These are phyloP conservation scores for Babylonia areolata DNA, from an alignment of 1,140 invertebrate species.

Conservation along the genomic window DNA sequence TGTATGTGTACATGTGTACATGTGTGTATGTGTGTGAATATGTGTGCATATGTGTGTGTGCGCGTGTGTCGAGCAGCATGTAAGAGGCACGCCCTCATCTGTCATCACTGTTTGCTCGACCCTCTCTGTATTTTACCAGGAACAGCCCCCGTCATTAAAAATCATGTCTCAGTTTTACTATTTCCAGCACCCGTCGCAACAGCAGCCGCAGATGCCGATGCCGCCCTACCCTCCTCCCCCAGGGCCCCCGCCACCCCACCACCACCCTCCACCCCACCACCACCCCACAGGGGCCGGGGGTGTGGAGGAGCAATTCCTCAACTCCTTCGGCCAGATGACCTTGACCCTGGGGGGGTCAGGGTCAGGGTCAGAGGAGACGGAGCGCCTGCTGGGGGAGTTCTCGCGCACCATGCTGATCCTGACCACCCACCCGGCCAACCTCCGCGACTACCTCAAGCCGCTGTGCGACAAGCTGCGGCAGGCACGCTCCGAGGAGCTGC, in stretches of 20 bases:
- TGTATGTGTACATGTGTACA: no score
- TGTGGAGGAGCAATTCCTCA: neutral
- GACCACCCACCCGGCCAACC: slow-evolving; percentile 58
- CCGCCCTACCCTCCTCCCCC: neutral
- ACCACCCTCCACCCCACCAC: neutral
- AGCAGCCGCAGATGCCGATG: no score
- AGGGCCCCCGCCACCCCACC: neutral
- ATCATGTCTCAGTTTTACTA: no score
- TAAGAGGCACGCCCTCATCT: no score
- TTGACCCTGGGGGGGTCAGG: neutral
- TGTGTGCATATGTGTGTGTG: no score
- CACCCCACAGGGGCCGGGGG: neutral
- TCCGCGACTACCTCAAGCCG: slow-evolving; percentile 57
- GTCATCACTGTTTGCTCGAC: no score
- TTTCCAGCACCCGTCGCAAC: no score
- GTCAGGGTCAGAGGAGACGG: neutral
- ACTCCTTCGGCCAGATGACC: slow-evolving; percentile 5
- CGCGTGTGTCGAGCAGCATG: no score
- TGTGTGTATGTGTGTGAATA: no score
- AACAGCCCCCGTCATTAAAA: no score
- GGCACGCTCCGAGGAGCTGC: slow-evolving; percentile 38
- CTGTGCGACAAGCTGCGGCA: slow-evolving; percentile 50
- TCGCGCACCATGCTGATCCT: slow-evolving; percentile 50
- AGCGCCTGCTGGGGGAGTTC: slow-evolving; percentile 45
- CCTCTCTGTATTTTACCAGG: no score